Base-by-base conservation (phyloP, 2,113 vertebrate genomes). In the Callocephalon fimbriatum region DNA sequence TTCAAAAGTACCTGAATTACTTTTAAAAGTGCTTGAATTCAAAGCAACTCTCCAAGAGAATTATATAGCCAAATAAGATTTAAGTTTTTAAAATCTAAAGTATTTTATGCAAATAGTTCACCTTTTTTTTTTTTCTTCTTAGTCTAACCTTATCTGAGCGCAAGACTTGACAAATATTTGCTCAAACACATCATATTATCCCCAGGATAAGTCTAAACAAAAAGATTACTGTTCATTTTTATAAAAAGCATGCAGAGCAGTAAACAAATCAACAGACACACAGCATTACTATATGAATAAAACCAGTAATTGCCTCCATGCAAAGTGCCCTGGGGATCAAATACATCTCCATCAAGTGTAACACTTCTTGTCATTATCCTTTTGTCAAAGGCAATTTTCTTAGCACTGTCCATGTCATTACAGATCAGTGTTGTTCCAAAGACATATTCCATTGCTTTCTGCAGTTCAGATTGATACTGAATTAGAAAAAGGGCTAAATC, bases 311-410 rank as follows among this genome's bases (percentile, higher is more conserved):
- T 98, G 98, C 99, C 99, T 98, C 99, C 99, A 59, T 98, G 99
- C 90, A 99, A 95, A 32, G 99, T 99, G 88, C 99, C 99, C 92
- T 99, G 99, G 16, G 99, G 99, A 96, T 99, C 99, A 88, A 99
- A 99, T 5, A 98, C 96, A 65, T 99, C 99, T 73, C 99, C 99
- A 68, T 98, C 99, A 9, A 99, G 97, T 9, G 99, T 99, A 88
- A 99, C 99, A 0, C 98, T 99, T 98, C 98, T 99, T 38, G 38
- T 38, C 38, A 38, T 38, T 38, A 38, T 38, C 38, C 38, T 38
- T 38, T 38, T 38, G 38, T 38, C 38, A 38, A 38, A 38, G 38
- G 38, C 10, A 38, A 38, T 38, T 38, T 38, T 38, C 38, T 38
- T 38, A 38, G 38, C 38, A 38, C 38, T 38, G 8, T 38, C 38